Conservation (phyloP, 2,113 vertebrate genomes). For the Ciconia maguari region DNA sequence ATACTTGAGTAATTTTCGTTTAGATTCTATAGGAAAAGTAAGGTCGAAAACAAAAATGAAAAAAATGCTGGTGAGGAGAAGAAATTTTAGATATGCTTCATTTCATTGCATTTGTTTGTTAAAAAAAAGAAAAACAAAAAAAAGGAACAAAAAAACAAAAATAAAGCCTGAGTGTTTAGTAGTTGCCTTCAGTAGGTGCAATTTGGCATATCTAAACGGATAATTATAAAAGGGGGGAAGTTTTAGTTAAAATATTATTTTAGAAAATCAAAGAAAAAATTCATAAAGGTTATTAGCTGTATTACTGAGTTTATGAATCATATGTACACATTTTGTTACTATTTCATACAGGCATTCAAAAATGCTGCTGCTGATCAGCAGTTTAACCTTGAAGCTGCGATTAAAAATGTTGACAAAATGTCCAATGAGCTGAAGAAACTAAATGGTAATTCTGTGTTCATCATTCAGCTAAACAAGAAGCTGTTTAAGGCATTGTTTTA, state of each 20-base stretch:
- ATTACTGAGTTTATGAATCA: background rate
- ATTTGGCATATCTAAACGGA: background rate
- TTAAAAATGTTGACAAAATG: conserved; percentile 65
- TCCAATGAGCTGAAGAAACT: conserved; percentile 73
- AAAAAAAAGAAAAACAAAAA: background rate
- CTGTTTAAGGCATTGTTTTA: background rate
- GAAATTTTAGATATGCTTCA: background rate
- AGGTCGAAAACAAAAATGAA: background rate
- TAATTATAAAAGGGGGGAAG: background rate
- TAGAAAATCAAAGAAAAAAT: background rate
- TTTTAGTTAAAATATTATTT: background rate
- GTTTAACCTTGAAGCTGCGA: conserved; percentile 55
- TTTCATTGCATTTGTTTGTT: background rate
- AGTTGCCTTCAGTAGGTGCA: background rate
- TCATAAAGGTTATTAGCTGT: background rate
- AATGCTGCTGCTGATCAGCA: background rate
- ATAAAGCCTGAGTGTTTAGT: background rate
- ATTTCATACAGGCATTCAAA: conserved; percentile 47
- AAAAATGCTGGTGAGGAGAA: background rate
- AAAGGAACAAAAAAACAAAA: background rate
- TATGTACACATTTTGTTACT: background rate
- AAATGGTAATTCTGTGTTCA: conserved; percentile 59
- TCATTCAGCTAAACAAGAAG: background rate
- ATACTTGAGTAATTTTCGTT: background rate
- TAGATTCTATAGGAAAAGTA: background rate